Evolutionary conservation across 2,113 vertebrate species (phyloP).

Genomic region (Tringa solitaria): DNA sequence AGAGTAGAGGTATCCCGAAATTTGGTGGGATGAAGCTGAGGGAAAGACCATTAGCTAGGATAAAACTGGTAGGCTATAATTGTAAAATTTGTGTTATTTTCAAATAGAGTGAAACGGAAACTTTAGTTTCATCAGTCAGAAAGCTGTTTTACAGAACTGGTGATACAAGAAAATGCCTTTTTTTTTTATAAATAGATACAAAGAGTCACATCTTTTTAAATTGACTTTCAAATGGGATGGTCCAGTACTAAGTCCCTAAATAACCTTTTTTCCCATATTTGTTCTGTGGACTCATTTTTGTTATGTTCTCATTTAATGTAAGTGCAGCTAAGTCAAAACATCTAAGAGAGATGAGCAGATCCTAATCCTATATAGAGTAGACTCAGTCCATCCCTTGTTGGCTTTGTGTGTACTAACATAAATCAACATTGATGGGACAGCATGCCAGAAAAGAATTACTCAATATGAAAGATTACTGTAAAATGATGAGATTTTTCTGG

Average conservation of each 20-base stretch:
- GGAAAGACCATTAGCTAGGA: background rate
- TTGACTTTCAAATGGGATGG: background rate
- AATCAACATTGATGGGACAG: slow-evolving; percentile 11
- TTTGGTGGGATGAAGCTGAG: background rate
- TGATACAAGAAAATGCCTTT: background rate
- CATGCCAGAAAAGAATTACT: slow-evolving; percentile 17
- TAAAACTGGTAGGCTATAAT: background rate
- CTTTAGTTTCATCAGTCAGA: background rate
- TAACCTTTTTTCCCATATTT: background rate
- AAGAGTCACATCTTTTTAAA: background rate
- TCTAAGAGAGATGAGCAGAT: background rate
- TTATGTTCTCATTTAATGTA: background rate
- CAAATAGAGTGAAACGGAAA: background rate
- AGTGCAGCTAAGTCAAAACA: background rate
- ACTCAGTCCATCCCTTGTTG: background rate
- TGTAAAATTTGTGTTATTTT: background rate
- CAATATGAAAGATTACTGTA: slow-evolving; percentile 4
- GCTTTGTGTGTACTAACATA: background rate
- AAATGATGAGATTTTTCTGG: slow-evolving; percentile 13
- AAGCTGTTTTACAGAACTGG: background rate
- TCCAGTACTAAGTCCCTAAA: background rate
- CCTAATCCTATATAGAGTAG: background rate
- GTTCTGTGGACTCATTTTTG: background rate
- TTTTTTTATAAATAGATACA: background rate
- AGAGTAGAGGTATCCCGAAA: background rate